phyloP scores from a whole-genome alignment of 53 echinoderm and acorn worm species.

The Crossaster papposus region DNA sequence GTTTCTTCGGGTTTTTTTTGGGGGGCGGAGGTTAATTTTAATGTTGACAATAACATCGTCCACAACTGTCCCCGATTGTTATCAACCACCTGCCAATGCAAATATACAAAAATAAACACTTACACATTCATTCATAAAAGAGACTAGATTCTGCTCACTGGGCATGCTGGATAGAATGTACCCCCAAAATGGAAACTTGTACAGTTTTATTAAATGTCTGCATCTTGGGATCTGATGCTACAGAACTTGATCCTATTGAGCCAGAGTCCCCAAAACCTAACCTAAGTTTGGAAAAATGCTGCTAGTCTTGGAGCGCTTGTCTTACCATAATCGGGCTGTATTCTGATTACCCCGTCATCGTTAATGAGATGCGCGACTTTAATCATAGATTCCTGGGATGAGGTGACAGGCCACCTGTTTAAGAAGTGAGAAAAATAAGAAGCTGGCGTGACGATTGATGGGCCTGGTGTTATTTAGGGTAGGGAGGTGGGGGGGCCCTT shows the following conservation, averaged over 20 bases:
- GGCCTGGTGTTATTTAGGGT: not conserved
- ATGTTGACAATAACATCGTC: no score
- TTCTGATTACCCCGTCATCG: conserved; percentile 69
- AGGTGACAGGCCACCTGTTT: conserved; percentile 85
- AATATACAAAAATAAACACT: no score
- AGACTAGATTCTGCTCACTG: no score
- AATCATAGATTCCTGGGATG: conserved; percentile 76
- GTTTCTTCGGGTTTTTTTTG: no score
- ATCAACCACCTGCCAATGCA: not conserved
- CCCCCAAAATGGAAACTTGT: no score
- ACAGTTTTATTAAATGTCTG: no score
- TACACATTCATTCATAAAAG: no score
- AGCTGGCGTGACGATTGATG: not conserved
- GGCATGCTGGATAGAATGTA: no score
- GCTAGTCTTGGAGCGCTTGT: not conserved
- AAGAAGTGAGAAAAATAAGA: not conserved
- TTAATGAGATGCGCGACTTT: conserved; percentile 78
- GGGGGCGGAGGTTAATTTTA: no score
- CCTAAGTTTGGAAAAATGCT: not conserved
- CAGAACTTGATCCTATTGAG: no score
- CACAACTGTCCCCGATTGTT: not conserved
- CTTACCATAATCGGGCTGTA: conserved; percentile 88
- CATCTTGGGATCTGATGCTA: no score
- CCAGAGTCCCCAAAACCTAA: not conserved
- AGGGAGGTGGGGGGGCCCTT: not conserved